A percentile compares a stretch with the other conserved stretches of the same genome.
Conservation (phyloP, 2,797 vertebrate genomes). For the Sebastes trivittatus region DNA sequence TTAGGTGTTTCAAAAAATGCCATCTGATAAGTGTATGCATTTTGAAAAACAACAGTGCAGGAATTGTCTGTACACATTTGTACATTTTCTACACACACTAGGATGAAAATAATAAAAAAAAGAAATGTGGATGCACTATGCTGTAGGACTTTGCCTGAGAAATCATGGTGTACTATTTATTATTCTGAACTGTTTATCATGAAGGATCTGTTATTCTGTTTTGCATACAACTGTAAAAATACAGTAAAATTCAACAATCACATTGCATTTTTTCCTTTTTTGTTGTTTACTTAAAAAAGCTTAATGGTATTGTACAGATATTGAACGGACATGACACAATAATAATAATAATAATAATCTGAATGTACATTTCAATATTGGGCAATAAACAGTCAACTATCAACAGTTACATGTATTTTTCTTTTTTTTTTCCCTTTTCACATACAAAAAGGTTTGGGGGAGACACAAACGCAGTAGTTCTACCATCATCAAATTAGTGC, state of each 20-base stretch:
- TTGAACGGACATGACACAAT: slow-evolving; percentile 83
- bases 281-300: slow-evolving; percentile 82
- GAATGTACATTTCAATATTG: slow-evolving; percentile 86
- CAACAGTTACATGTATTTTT: slow-evolving; percentile 80
- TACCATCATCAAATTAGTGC: slow-evolving; percentile 80
- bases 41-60: slow-evolving; percentile 57
- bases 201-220: slow-evolving; percentile 76
- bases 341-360: slow-evolving; percentile 79
- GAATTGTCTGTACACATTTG: slow-evolving; percentile 61
- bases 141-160: slow-evolving; percentile 79
- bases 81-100: slow-evolving; percentile 70
- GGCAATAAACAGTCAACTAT: slow-evolving; percentile 86
- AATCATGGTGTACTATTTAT: slow-evolving; percentile 76
- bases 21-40: slow-evolving; percentile 39
- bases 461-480: slow-evolving; percentile 76
- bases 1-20: slow-evolving; percentile 44
- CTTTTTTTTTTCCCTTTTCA: slow-evolving; percentile 77
- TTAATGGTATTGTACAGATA: slow-evolving; percentile 84
- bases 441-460: slow-evolving; percentile 80
- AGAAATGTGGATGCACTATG: slow-evolving; percentile 72
- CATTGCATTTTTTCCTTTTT: slow-evolving; percentile 77
- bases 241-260: slow-evolving; percentile 86
- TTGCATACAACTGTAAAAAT: slow-evolving; percentile 89
- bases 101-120: slow-evolving; percentile 50
- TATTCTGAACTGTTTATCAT: slow-evolving; percentile 72